A percentile compares a stretch with the other conserved stretches of the same genome.
These are phyloP conservation scores for Desmophyllum pertusum DNA, from an alignment of 92 coral and sea anemone genomes.

Conservation along the genomic window DNA sequence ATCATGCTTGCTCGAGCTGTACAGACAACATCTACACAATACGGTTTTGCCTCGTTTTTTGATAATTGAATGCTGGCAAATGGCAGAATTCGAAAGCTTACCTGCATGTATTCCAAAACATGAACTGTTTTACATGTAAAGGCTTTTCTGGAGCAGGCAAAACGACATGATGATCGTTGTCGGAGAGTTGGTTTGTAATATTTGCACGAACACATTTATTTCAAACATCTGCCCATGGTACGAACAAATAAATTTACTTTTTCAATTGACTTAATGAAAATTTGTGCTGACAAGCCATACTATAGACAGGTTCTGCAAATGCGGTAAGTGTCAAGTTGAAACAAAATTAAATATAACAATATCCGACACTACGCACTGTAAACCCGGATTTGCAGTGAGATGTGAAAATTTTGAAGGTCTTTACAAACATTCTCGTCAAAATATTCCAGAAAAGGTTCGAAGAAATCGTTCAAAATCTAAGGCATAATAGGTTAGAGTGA, in stretches of 20 bases:
- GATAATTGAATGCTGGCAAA: neutral
- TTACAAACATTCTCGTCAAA: too few relatives aligned
- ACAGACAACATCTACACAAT: neutral
- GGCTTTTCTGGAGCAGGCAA: neutral
- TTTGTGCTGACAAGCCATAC: conserved; percentile 6
- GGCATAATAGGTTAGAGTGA: too few relatives aligned
- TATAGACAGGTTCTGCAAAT: neutral
- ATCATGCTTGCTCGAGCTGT: too few relatives aligned
- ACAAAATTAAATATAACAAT: neutral
- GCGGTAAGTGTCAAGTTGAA: neutral
- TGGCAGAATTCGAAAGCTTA: neutral
- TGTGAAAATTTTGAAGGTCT: neutral
- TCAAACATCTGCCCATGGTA: conserved; percentile 4
- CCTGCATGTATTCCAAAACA: neutral
- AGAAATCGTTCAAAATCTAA: neutral
- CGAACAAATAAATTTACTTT: neutral
- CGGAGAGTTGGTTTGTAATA: neutral
- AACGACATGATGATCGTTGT: neutral
- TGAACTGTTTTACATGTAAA: too few relatives aligned
- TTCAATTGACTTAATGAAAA: conserved; percentile 16
- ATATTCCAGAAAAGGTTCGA: neutral
- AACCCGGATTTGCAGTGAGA: neutral
- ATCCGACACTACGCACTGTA: neutral
- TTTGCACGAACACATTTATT: neutral
- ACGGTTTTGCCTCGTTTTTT: neutral